A percentile compares a stretch with the other conserved stretches of the same genome.
These are phyloP conservation scores for Psettodes erumei DNA, from an alignment of 2,113 vertebrate genomes.

Conservation along the genomic window DNA sequence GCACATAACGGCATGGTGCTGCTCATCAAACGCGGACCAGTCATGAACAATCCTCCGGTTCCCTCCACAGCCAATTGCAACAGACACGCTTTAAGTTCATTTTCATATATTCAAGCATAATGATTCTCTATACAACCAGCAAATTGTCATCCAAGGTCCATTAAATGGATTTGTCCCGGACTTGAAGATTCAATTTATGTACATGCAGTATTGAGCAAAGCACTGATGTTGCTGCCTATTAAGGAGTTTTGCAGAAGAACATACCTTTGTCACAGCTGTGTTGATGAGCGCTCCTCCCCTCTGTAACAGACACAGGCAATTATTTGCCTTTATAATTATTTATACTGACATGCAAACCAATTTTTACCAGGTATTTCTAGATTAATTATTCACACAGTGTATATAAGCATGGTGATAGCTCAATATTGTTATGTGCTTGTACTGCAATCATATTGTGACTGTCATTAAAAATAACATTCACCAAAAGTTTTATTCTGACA, in stretches of 20 bases:
- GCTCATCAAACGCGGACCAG: constrained; percentile 35
- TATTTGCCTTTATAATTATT: constrained; percentile 14
- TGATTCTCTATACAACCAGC: neutral
- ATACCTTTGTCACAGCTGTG: constrained; percentile 94
- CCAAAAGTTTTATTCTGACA: no score
- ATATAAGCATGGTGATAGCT: neutral
- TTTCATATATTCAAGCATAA: neutral
- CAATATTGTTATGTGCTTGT: neutral
- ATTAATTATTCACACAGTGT: constrained; percentile 3
- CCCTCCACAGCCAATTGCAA: constrained; percentile 6
- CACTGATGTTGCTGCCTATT: neutral
- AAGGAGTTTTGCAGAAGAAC: constrained; percentile 74
- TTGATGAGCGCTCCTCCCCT: constrained; percentile 92
- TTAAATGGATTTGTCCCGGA: neutral
- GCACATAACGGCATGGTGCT: constrained; percentile 11
- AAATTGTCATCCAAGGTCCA: neutral
- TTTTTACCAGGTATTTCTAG: neutral
- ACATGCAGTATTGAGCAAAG: constrained; percentile 9
- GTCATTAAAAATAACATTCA: no score
- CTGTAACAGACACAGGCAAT: constrained; percentile 79
- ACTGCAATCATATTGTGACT: neutral
- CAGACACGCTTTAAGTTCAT: neutral
- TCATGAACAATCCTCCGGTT: constrained; percentile 19
- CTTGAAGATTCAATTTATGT: constrained; percentile 7
- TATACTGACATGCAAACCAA: neutral